These are phyloP conservation scores for Cancer borealis DNA, from an alignment of 2,888 invertebrate species.

Conservation along the genomic window DNA sequence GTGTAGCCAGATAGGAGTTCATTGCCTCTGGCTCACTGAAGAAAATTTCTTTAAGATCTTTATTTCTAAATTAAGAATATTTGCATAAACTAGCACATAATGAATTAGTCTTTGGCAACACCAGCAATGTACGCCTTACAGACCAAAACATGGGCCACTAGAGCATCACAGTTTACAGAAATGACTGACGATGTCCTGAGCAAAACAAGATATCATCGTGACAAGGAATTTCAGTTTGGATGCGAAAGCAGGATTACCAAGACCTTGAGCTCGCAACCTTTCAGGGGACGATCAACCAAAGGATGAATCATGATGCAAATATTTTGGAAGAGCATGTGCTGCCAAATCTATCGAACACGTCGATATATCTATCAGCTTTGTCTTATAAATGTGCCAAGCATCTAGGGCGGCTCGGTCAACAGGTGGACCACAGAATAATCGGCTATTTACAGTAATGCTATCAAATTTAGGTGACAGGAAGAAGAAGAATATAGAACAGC, in stretches of 20 bases:
- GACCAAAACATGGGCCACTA: background rate
- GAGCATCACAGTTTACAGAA: background rate
- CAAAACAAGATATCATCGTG: background rate
- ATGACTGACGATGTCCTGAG: background rate
- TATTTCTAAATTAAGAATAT: background rate
- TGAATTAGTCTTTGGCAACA: background rate
- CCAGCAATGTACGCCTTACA: background rate
- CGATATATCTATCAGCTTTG: background rate
- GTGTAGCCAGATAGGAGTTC: background rate
- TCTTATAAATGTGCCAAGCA: background rate
- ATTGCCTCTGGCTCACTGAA: background rate
- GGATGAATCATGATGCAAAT: slow-evolving; percentile 1
- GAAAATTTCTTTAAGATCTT: background rate
- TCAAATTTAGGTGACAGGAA: background rate
- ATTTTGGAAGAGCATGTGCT: background rate
- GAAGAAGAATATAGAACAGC: background rate
- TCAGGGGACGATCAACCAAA: slow-evolving; percentile 18
- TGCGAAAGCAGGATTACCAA: background rate
- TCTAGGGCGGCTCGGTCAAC: slow-evolving; percentile 2
- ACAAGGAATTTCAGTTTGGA: background rate
- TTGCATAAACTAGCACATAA: background rate
- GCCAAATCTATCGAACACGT: background rate
- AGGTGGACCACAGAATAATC: background rate
- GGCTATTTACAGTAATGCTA: background rate
- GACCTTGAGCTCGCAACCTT: background rate